Evolutionary conservation across 2,888 invertebrate genomes (phyloP).

Genomic region (Cantharis rufa): DNA sequence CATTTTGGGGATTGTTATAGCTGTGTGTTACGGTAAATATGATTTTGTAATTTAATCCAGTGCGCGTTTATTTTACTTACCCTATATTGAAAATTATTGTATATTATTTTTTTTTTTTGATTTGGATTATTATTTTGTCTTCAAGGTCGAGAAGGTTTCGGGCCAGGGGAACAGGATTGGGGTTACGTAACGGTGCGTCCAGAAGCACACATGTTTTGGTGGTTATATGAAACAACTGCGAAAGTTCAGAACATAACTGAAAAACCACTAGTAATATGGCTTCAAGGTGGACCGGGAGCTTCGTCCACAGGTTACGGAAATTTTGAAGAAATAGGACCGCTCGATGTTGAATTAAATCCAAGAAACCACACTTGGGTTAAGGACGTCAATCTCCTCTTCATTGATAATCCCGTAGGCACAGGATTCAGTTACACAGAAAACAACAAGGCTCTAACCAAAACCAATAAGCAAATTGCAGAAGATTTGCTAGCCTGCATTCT

Average conservation of each 20-base stretch:
- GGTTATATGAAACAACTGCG: constrained; percentile 76
- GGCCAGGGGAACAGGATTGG: constrained; percentile 72
- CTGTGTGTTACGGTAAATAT: background rate
- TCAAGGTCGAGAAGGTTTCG: constrained; percentile 55
- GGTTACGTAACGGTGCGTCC: constrained; percentile 73
- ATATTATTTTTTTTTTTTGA: background rate
- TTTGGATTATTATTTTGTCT: background rate
- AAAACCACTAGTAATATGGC: constrained; percentile 82
- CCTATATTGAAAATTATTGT: background rate
- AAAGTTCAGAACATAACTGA: constrained; percentile 63
- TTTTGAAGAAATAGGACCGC: constrained; percentile 78
- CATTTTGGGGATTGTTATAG: background rate
- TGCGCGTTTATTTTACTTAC: background rate
- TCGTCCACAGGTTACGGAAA: constrained; percentile 70
- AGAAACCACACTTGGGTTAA: constrained; percentile 79
- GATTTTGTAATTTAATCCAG: background rate
- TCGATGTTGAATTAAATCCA: constrained; percentile 68
- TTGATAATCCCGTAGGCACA: constrained; percentile 87
- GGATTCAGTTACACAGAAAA: constrained; percentile 80
- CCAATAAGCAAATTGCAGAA: constrained; percentile 63
- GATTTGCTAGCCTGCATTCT: constrained; percentile 62
- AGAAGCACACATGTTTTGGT: constrained; percentile 84
- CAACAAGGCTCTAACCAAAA: constrained; percentile 56
- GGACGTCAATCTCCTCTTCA: constrained; percentile 78
- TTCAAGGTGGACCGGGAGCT: constrained; percentile 84